Conservation (phyloP, 2,797 vertebrate genomes). For the Chanos chanos region DNA sequence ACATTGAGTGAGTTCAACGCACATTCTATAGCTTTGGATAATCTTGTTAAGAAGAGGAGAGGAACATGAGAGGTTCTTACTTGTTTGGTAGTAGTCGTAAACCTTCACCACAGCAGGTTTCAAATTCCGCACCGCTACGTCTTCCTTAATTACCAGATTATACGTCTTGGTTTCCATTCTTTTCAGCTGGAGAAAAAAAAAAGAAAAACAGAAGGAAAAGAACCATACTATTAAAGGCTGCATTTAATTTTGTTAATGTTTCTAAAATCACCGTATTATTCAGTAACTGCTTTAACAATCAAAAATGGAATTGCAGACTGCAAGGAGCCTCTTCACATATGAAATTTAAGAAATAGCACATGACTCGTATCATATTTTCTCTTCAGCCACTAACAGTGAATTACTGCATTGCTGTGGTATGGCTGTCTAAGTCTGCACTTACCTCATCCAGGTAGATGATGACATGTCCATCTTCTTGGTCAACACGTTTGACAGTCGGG, state of each 20-base stretch:
- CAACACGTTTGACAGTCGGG: constrained; percentile 62
- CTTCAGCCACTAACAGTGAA: too few relatives aligned
- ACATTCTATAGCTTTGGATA: too few relatives aligned
- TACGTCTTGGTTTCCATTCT: constrained; percentile 30
- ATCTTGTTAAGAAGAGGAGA: neutral
- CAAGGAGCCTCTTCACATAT: too few relatives aligned
- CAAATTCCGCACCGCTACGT: constrained; percentile 59
- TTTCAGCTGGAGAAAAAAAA: constrained; percentile 55
- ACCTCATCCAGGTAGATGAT: constrained; percentile 71
- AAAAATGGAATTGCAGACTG: too few relatives aligned
- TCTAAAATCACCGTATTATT: too few relatives aligned
- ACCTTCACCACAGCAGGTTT: constrained; percentile 67
- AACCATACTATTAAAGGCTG: neutral
- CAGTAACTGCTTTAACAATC: too few relatives aligned
- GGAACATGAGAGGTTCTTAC: constrained; percentile 57
- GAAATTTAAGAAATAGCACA: neutral
- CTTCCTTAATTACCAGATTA: constrained; percentile 51
- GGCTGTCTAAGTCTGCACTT: constrained; percentile 23
- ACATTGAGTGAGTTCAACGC: too few relatives aligned
- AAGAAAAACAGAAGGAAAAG: too few relatives aligned
- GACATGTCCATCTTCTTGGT: constrained; percentile 58
- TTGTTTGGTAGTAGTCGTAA: constrained; percentile 75
- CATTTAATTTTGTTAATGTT: too few relatives aligned
- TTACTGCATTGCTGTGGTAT: too few relatives aligned
- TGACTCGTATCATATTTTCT: too few relatives aligned